phyloP scores from a whole-genome alignment of 2,888 invertebrate genomes.

The Venustoraphidia nigricollis region DNA sequence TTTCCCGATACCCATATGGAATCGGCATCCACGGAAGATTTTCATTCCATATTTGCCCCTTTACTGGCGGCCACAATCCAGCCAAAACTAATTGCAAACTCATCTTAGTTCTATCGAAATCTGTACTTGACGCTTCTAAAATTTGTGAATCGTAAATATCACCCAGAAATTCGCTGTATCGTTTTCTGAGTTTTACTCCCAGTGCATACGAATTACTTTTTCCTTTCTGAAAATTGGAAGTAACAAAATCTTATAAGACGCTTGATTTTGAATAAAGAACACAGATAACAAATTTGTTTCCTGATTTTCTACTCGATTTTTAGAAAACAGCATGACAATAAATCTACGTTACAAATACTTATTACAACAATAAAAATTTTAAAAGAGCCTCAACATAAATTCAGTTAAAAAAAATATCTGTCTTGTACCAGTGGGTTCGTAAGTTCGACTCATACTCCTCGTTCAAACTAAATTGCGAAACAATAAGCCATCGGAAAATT shows the following conservation, averaged over 20 bases:
- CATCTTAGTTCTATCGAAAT: conserved; percentile 59
- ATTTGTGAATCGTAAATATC: conserved; percentile 26
- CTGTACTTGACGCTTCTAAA: conserved; percentile 40
- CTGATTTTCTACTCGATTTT: not conserved
- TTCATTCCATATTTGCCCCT: conserved; percentile 30
- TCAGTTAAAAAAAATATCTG: no score
- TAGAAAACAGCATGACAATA: not conserved
- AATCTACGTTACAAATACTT: not conserved
- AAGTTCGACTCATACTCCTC: no score
- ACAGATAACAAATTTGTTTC: not conserved
- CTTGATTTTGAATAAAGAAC: not conserved
- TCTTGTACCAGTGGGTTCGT: no score
- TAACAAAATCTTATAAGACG: not conserved
- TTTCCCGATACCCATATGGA: conserved; percentile 25
- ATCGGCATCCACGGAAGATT: conserved; percentile 43
- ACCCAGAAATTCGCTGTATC: conserved; percentile 28
- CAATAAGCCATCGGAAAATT: no score
- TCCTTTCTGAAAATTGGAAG: conserved; percentile 22
- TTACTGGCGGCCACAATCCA: conserved; percentile 47
- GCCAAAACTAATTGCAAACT: conserved; percentile 51
- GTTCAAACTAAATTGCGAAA: no score
- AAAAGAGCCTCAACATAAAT: no score
- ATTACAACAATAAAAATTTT: not conserved
- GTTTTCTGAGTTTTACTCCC: conserved; percentile 24
- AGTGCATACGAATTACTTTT: conserved; percentile 26